Conservation (phyloP, 2,888 invertebrate species). For the Eumerus sabulonum region DNA sequence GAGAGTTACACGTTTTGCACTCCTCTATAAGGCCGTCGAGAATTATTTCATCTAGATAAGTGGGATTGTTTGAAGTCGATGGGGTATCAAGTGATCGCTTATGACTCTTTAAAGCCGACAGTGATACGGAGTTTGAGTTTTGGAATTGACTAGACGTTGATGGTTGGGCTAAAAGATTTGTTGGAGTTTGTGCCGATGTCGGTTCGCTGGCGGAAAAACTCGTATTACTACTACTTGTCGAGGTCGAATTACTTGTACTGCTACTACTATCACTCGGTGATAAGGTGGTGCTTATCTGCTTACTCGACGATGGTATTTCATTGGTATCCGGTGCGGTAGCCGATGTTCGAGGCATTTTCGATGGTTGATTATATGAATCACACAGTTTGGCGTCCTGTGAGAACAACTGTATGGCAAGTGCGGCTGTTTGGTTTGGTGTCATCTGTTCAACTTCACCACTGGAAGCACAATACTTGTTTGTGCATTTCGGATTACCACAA, state of each 20-base stretch:
- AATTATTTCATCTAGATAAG: constrained; percentile 86
- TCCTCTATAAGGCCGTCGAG: constrained; percentile 87
- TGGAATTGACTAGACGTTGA: constrained; percentile 61
- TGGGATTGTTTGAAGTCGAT: constrained; percentile 68
- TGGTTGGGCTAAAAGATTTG: constrained; percentile 20
- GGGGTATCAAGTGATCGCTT: constrained; percentile 12
- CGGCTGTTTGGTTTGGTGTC: constrained; percentile 93
- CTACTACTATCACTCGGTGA: constrained; percentile 71
- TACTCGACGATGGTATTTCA: constrained; percentile 53
- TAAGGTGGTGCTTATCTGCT: constrained; percentile 29
- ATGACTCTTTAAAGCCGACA: neutral
- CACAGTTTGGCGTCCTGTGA: constrained; percentile 91
- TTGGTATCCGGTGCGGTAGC: constrained; percentile 29
- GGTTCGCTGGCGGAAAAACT: constrained; percentile 54
- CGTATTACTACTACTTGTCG: constrained; percentile 71
- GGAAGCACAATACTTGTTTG: constrained; percentile 93
- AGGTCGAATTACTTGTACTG: constrained; percentile 72
- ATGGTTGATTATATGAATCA: constrained; percentile 82
- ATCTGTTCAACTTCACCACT: constrained; percentile 89
- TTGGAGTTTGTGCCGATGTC: constrained; percentile 9
- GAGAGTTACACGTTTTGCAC: constrained; percentile 85
- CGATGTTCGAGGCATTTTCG: constrained; percentile 85
- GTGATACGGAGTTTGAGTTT: constrained; percentile 4
- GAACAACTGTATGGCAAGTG: constrained; percentile 91
- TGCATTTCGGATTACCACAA: constrained; percentile 93